Conservation (phyloP, 53 echinoderm and acorn worm genomes). For the Arbacia lixula region DNA sequence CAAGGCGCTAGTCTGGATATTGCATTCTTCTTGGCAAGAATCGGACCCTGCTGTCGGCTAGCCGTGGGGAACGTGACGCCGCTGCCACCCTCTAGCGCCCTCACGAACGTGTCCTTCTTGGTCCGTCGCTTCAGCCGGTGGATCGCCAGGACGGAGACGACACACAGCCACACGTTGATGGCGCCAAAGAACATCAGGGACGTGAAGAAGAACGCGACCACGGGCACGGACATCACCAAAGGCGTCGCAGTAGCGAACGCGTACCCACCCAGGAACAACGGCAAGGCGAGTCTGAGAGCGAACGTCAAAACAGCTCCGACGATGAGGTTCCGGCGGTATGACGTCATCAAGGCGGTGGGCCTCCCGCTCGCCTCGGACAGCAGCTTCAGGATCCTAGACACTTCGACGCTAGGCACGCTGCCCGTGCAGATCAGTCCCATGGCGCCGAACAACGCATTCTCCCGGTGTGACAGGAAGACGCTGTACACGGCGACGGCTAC, state of each 20-base stretch:
- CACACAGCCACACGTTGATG: constrained; percentile 73
- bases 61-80: constrained; percentile 30
- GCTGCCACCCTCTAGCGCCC: constrained; percentile 43
- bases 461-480: constrained; percentile 72
- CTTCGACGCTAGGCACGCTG: constrained; percentile 65
- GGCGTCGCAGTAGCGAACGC: constrained; percentile 54
- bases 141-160: constrained; percentile 41
- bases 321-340: constrained; percentile 44
- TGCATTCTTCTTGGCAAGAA: constrained; percentile 11
- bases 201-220: constrained; percentile 77
- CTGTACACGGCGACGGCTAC: constrained; percentile 68
- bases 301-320: constrained; percentile 46
- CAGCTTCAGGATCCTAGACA: constrained; percentile 57
- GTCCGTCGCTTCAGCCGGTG: constrained; percentile 21
- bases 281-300: constrained; percentile 58
- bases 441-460: constrained; percentile 74
- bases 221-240: constrained; percentile 75
- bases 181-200: constrained; percentile 77
- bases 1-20: constrained; percentile 54
- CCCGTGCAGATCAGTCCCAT: constrained; percentile 70
- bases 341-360: constrained; percentile 12
- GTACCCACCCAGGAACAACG: constrained; percentile 44
- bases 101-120: constrained; percentile 37
- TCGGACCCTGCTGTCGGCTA: constrained; percentile 38
- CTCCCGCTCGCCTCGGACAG: constrained; percentile 52